These are phyloP conservation scores for Chrysocyon brachyurus DNA, from an alignment of 2,797 vertebrate genomes.

Conservation along the genomic window DNA sequence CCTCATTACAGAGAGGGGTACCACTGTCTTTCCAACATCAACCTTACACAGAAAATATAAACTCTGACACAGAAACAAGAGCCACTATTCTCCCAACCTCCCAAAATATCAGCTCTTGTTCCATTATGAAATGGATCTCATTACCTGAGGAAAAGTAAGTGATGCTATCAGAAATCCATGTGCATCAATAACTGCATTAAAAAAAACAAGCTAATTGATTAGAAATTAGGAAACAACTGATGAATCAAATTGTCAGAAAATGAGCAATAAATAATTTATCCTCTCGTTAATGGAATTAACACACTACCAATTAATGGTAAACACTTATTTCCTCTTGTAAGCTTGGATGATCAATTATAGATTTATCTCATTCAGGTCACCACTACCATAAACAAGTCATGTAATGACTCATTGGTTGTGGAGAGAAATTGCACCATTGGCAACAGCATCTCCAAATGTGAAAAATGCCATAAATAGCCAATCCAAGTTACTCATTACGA, in stretches of 20 bases:
- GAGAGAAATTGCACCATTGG: not conserved
- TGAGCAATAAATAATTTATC: not conserved
- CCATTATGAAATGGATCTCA: not conserved
- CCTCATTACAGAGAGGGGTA: not conserved
- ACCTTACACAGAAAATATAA: not conserved
- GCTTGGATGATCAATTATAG: not conserved
- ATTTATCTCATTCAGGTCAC: not conserved
- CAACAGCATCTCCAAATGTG: not conserved
- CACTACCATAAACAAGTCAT: not conserved
- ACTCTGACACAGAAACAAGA: not conserved
- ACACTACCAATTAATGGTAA: conserved; percentile 35
- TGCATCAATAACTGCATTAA: not conserved
- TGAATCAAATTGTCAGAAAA: not conserved
- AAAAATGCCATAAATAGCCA: not conserved
- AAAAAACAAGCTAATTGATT: conserved; percentile 6
- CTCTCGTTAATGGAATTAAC: conserved; percentile 7
- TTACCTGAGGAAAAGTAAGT: not conserved
- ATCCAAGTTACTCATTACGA: not conserved
- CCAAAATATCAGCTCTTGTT: not conserved
- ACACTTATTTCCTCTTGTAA: not conserved
- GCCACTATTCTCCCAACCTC: not conserved
- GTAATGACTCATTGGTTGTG: not conserved
- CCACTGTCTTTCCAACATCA: not conserved
- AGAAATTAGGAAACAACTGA: conserved; percentile 20
- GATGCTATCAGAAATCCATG: not conserved